phyloP scores from a whole-genome alignment of 2,113 vertebrate species.

The Labeo rohita region DNA sequence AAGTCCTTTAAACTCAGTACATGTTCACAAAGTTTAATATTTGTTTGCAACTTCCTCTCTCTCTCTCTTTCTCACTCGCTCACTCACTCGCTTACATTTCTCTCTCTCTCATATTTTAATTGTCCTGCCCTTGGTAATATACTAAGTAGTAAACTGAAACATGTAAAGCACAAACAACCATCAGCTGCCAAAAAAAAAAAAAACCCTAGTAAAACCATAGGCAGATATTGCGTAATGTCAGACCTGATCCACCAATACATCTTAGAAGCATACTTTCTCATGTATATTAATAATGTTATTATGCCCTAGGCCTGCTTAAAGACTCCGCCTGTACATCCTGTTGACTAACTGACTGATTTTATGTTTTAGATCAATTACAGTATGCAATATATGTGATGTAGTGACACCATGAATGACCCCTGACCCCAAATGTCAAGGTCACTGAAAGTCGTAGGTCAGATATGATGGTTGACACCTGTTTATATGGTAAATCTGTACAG shows the following conservation, averaged over 20 bases:
- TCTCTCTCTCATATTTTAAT: neutral
- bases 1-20: neutral
- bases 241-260: constrained; percentile 19
- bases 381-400: neutral
- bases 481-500: neutral
- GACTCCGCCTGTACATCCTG: neutral
- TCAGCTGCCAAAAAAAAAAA: neutral
- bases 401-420: neutral
- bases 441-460: neutral
- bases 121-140: neutral
- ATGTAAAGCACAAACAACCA: neutral
- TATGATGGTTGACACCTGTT: neutral
- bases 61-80: neutral
- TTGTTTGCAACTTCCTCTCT: constrained; percentile 14
- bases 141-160: neutral
- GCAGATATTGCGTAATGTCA: constrained; percentile 6
- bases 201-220: neutral
- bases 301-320: neutral
- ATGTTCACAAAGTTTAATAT: neutral
- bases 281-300: neutral
- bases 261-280: constrained; percentile 12
- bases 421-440: constrained; percentile 21
- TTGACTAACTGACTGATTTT: neutral
- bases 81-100: neutral
- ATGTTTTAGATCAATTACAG: neutral